Percentiles rank a stretch among this genome's conserved stretches.
These are phyloP conservation scores for Drosophila nannoptera DNA, from an alignment of 1,140 invertebrate genomes.

Conservation along the genomic window DNA sequence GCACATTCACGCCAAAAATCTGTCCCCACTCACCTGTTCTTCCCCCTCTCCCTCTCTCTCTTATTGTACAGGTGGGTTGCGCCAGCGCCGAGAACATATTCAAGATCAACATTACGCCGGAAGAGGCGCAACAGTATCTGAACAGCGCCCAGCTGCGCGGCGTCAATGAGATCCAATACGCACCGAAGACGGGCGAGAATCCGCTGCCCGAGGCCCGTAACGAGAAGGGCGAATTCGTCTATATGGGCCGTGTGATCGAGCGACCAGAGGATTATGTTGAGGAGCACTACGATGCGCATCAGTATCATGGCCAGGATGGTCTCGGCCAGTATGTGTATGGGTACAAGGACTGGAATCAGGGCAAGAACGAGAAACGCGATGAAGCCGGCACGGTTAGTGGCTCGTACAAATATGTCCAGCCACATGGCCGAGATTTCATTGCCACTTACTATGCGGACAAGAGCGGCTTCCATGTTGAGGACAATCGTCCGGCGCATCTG, in stretches of 20 bases:
- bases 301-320: conserved; percentile 84
- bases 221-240: conserved; percentile 81
- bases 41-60: background rate
- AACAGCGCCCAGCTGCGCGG: conserved; percentile 64
- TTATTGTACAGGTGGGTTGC: conserved; percentile 50
- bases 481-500: conserved; percentile 83
- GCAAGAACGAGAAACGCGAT: conserved; percentile 80
- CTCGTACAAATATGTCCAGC: conserved; percentile 77
- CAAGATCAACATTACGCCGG: conserved; percentile 82
- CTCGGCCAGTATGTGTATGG: conserved; percentile 84
- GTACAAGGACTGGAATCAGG: conserved; percentile 83
- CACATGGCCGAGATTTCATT: conserved; percentile 74
- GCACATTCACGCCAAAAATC: background rate
- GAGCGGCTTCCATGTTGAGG: conserved; percentile 84
- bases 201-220: conserved; percentile 79
- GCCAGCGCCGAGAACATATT: conserved; percentile 77
- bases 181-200: conserved; percentile 80
- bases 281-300: conserved; percentile 83
- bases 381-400: conserved; percentile 71
- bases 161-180: conserved; percentile 79
- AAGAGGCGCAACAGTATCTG: conserved; percentile 83
- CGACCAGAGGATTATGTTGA: conserved; percentile 84
- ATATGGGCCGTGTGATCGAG: conserved; percentile 82
- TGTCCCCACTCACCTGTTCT: background rate
- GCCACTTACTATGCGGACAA: conserved; percentile 84